A percentile compares a stretch with the other conserved stretches of the same genome.
Evolutionary conservation across 1,140 invertebrate genomes (phyloP).

Genomic region (Theocolax elegans): DNA sequence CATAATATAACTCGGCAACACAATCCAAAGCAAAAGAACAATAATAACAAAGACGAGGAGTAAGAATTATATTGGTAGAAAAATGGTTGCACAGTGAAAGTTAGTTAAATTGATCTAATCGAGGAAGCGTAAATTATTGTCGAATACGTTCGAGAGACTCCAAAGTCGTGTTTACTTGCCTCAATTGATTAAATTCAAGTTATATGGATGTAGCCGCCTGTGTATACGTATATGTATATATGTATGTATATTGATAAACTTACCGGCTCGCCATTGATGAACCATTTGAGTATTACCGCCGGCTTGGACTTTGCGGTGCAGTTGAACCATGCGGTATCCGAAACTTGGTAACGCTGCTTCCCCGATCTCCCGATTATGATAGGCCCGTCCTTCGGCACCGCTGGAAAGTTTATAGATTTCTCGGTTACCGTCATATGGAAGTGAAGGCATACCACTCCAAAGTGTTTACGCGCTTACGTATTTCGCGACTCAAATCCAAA

Average conservation of each 20-base stretch:
- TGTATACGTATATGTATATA: not conserved
- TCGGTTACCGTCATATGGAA: not conserved
- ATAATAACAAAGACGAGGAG: too few relatives aligned
- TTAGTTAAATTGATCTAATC: constrained; percentile 32
- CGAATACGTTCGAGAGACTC: not conserved
- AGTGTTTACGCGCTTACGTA: not conserved
- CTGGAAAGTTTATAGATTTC: constrained; percentile 63
- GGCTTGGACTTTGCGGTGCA: constrained; percentile 78
- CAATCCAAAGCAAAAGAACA: too few relatives aligned
- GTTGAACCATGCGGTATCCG: constrained; percentile 75
- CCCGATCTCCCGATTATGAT: constrained; percentile 71
- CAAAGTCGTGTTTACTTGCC: not conserved
- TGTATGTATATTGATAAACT: constrained; percentile 44
- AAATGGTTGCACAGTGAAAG: too few relatives aligned
- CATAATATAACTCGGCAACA: too few relatives aligned
- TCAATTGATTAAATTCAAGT: constrained; percentile 29
- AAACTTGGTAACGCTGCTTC: constrained; percentile 73
- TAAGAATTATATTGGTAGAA: too few relatives aligned
- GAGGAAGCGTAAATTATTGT: constrained; percentile 26
- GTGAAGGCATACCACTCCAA: not conserved
- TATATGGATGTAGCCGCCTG: not conserved
- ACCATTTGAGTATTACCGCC: constrained; percentile 78
- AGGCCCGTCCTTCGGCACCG: constrained; percentile 75
- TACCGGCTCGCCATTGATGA: constrained; percentile 78
- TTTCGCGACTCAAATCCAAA: too few relatives aligned